Conservation (phyloP, 2,888 invertebrate species). For the Fragum sueziense region DNA sequence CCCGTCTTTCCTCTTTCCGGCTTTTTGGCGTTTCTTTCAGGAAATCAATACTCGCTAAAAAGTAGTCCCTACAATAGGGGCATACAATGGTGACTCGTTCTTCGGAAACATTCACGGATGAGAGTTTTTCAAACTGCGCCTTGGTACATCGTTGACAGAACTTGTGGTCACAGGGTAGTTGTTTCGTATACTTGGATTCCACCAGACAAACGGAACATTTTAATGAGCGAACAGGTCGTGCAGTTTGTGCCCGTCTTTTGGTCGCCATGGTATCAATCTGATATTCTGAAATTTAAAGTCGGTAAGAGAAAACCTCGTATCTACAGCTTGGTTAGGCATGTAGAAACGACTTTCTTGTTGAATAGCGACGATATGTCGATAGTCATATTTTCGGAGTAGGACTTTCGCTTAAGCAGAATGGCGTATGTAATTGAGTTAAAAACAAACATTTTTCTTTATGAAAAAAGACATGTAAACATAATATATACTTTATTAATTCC, state of each 20-base stretch:
- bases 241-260: neutral
- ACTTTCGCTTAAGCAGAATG: no score
- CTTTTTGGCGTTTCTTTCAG: neutral
- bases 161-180: conserved; percentile 47
- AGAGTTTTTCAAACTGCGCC: conserved; percentile 37
- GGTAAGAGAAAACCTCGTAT: no score
- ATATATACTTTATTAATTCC: no score
- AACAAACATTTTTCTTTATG: no score
- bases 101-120: conserved; percentile 18
- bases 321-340: no score
- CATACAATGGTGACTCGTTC: conserved; percentile 43
- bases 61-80: conserved; percentile 51
- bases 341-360: no score
- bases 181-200: conserved; percentile 1
- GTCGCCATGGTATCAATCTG: no score
- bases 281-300: no score
- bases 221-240: neutral
- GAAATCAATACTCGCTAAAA: conserved; percentile 18
- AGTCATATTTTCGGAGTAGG: no score
- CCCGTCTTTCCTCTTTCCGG: neutral
- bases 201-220: conserved; percentile 51
- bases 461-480: no score
- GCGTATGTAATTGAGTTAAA: no score
- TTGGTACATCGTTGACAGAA: conserved; percentile 46
- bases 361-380: no score